Evolutionary conservation across 2,888 invertebrate species (phyloP).

Genomic region (Tanytarsus gracilentus): DNA sequence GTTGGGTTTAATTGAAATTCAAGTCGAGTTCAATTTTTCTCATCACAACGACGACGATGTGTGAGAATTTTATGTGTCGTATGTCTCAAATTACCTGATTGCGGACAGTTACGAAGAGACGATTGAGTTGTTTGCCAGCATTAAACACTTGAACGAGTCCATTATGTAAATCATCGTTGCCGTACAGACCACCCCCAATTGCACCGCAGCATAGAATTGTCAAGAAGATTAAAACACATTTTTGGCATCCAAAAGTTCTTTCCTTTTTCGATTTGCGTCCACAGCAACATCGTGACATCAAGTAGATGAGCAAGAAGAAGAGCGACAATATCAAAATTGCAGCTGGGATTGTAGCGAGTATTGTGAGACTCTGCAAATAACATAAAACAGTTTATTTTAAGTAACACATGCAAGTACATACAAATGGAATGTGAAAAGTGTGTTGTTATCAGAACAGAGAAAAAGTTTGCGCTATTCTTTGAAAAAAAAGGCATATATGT

Average conservation of each 20-base stretch:
- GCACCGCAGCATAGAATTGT: constrained; percentile 83
- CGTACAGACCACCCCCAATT: constrained; percentile 65
- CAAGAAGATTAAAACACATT: constrained; percentile 42
- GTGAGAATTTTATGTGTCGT: neutral
- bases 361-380: constrained; percentile 73
- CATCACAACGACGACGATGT: neutral
- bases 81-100: constrained; percentile 54
- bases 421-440: no score
- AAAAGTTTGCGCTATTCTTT: no score
- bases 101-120: constrained; percentile 66
- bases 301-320: constrained; percentile 79
- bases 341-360: constrained; percentile 86
- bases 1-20: neutral
- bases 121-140: constrained; percentile 72
- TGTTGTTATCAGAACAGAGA: no score
- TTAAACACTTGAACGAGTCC: constrained; percentile 73
- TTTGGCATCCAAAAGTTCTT: constrained; percentile 43
- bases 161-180: constrained; percentile 91
- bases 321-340: constrained; percentile 85
- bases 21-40: neutral
- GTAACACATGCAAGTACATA: neutral
- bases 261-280: constrained; percentile 76
- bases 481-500: no score
- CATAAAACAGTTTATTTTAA: constrained; percentile 30
- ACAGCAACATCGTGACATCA: constrained; percentile 93